Percentiles rank a stretch among this genome's conserved stretches.
These are phyloP conservation scores for Tholera decimalis DNA, from an alignment of 2,888 invertebrate species.

Conservation along the genomic window DNA sequence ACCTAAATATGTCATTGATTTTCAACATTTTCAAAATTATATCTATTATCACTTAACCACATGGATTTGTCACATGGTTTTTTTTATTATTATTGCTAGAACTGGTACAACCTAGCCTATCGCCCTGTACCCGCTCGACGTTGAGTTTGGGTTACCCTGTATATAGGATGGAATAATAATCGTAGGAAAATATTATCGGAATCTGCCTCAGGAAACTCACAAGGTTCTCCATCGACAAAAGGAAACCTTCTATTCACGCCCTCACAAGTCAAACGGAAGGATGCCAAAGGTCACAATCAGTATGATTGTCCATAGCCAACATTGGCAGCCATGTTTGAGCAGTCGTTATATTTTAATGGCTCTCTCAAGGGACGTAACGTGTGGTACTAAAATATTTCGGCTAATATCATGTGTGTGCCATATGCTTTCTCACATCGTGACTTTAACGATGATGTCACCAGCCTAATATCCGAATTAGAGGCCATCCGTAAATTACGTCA, in stretches of 20 bases:
- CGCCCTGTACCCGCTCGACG: no score
- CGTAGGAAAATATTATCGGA: neutral
- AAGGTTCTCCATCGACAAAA: conserved; percentile 39
- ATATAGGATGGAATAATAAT: conserved; percentile 4
- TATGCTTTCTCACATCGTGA: conserved; percentile 47
- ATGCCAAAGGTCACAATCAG: conserved; percentile 41
- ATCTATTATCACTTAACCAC: no score
- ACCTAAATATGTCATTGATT: no score
- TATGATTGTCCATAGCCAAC: conserved; percentile 5
- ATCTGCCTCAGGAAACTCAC: conserved; percentile 13
- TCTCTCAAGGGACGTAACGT: conserved; percentile 21
- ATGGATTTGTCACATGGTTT: no score
- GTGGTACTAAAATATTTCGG: conserved; percentile 31
- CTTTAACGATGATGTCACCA: conserved; percentile 51
- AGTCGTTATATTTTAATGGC: conserved; percentile 39
- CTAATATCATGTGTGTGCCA: conserved; percentile 52
- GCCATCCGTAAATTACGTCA: no score
- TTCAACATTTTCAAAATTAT: no score
- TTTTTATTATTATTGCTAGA: no score
- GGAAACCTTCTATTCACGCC: conserved; percentile 35
- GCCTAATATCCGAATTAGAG: conserved; percentile 13
- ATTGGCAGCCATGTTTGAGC: conserved; percentile 18
- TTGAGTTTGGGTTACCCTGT: no score
- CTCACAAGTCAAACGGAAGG: conserved; percentile 24
- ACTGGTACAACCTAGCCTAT: no score